Evolutionary conservation across 2,797 vertebrate species (phyloP), one percentile per base, ranked within the genome.

Genomic region (Phataginus tetradactyla): DNA sequence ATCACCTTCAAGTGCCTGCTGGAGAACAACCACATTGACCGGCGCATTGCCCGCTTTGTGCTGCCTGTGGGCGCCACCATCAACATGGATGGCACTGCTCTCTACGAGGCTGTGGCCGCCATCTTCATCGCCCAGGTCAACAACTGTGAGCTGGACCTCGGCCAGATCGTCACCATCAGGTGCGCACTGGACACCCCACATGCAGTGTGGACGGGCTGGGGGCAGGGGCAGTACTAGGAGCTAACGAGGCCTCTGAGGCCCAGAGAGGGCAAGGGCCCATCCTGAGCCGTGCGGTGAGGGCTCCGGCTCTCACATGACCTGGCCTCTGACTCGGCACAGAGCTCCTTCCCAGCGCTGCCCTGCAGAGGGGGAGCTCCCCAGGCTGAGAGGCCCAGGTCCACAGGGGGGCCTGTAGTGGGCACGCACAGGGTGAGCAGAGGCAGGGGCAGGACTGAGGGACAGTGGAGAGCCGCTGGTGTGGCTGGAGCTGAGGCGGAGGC

Each of bases 1-100:
- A 99, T 99, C 98, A 99, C 99, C 98, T 99, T 99, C 98, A 99
- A 99, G 99, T 99, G 99, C 99, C 99, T 99, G 97, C 98, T 99
- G 91, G 99, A 99, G 98, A 99, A 99, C 98, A 99, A 99, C 96
- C 99, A 99, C 88, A 99, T 99, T 1, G 99, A 99, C 98, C 98
- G 99, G 80, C 99, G 99, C 92, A 99, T 99, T 37, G 99, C 99
- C 2, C 99, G 99, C 97, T 99, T 99, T 0, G 99, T 99, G 98
- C 99, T 99, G 97, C 99, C 99, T 0, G 99, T 99, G 90, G 99
- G 99, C 0, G 99, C 99, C 98, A 99, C 99, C 86, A 99, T 99
- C 98, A 99, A 99, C 97, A 99, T 99, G 99, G 99, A 99, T 0
- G 99, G 99, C 78, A 99, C 99, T 0, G 99, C 99, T 0, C 99